Evolutionary conservation across 1,140 invertebrate species (phyloP).

Genomic region (Lepidurus apus): DNA sequence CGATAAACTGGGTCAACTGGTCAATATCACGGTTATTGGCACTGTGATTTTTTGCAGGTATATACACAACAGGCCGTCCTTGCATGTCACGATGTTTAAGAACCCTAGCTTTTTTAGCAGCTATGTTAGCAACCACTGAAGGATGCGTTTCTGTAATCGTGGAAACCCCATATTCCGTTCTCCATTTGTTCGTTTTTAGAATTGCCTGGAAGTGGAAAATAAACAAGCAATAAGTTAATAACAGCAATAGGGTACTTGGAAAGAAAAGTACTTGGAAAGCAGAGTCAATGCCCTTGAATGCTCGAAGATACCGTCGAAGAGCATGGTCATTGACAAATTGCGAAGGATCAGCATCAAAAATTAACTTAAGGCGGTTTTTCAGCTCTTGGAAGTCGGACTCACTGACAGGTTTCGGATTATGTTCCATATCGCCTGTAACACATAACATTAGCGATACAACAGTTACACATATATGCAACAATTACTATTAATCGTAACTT

Average conservation of each 20-base stretch:
- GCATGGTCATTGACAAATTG: constrained; percentile 67
- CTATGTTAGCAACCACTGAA: constrained; percentile 55
- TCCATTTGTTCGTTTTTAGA: constrained; percentile 71
- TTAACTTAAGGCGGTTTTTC: constrained; percentile 62
- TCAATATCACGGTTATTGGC: constrained; percentile 63
- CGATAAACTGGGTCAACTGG: constrained; percentile 68
- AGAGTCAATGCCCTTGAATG: constrained; percentile 62
- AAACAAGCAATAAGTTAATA: background rate
- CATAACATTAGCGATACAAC: background rate
- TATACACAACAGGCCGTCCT: constrained; percentile 66
- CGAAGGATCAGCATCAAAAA: constrained; percentile 59
- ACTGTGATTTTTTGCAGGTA: constrained; percentile 67
- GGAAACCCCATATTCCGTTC: constrained; percentile 60
- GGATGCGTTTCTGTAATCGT: constrained; percentile 53
- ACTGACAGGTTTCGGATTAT: constrained; percentile 25
- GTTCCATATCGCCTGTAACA: background rate
- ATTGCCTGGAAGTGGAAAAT: constrained; percentile 56
- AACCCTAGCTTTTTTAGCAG: constrained; percentile 57
- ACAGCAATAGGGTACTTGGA: background rate
- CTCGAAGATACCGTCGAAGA: constrained; percentile 54
- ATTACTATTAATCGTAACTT: background rate
- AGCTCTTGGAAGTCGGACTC: constrained; percentile 58
- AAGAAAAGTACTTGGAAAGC: constrained; percentile 57
- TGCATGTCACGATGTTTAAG: constrained; percentile 61
- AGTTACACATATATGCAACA: background rate